These are phyloP conservation scores for Pollicipes pollicipes DNA, from an alignment of 1,140 invertebrate genomes.

Conservation along the genomic window DNA sequence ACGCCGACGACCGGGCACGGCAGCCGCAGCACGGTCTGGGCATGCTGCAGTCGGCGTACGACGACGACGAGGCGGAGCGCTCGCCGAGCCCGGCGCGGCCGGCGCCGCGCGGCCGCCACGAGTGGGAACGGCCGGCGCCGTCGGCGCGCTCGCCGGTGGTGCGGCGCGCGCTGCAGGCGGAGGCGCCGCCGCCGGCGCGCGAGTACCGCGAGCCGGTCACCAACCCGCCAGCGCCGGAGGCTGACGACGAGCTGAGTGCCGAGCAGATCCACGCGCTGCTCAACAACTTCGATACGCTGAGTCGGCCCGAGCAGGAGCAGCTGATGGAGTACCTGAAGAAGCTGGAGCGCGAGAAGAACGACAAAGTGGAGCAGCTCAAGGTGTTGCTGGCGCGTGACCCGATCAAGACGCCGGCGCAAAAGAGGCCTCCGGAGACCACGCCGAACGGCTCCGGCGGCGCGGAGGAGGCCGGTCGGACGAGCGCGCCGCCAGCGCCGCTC, in stretches of 20 bases:
- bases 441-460: not conserved
- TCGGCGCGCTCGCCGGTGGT: no score
- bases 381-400: not conserved
- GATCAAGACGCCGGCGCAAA: not conserved
- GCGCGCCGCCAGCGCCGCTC: not conserved
- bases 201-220: not conserved
- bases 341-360: constrained; percentile 46
- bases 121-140: not conserved
- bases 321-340: constrained; percentile 58
- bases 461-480: not conserved
- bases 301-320: constrained; percentile 53
- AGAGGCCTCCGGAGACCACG: not conserved
- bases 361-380: constrained; percentile 44
- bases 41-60: not conserved
- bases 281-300: constrained; percentile 58
- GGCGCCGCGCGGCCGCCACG: no score
- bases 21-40: not conserved
- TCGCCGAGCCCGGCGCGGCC: not conserved
- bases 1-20: not conserved
- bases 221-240: constrained; percentile 14
- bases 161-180: not conserved
- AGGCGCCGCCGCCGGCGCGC: no score
- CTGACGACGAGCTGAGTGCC: constrained; percentile 52
- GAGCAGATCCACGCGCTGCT: constrained; percentile 50
- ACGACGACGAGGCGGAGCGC: not conserved